These are phyloP conservation scores for Rhizomys pruinosus DNA, from an alignment of 2,113 vertebrate genomes.

Conservation along the genomic window DNA sequence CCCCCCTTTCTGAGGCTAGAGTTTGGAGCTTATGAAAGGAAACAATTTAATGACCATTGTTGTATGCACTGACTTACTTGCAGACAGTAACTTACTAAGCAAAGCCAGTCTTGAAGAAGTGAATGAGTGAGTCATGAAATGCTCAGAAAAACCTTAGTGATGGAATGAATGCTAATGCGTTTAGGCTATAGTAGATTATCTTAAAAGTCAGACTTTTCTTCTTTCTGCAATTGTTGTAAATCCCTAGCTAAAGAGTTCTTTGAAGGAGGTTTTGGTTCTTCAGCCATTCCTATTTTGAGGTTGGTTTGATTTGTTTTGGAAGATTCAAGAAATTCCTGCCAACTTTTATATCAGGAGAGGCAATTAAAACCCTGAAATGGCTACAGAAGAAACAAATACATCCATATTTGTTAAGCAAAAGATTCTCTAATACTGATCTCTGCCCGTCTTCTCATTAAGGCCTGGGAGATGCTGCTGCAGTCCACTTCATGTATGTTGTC, in stretches of 20 bases:
- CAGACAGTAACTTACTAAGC: slow-evolving; percentile 82
- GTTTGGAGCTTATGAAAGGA: slow-evolving; percentile 81
- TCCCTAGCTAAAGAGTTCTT: slow-evolving; percentile 88
- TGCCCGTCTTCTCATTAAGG: slow-evolving; percentile 79
- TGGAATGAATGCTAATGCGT: slow-evolving; percentile 93
- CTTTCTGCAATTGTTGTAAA: slow-evolving; percentile 87
- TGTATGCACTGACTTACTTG: slow-evolving; percentile 72
- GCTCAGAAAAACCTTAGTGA: slow-evolving; percentile 89
- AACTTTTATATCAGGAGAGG: slow-evolving; percentile 79
- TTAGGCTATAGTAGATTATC: slow-evolving; percentile 93
- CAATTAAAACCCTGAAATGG: slow-evolving; percentile 85
- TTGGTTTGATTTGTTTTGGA: slow-evolving; percentile 84
- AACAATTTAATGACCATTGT: slow-evolving; percentile 82
- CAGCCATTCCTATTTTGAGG: slow-evolving; percentile 82
- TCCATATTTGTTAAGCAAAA: slow-evolving; percentile 63
- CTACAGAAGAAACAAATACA: slow-evolving; percentile 68
- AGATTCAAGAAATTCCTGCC: slow-evolving; percentile 84
- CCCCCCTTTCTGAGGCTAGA: slow-evolving; percentile 30
- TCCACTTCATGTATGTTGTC: slow-evolving; percentile 50
- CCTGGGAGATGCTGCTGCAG: slow-evolving; percentile 46
- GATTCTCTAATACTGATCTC: slow-evolving; percentile 80
- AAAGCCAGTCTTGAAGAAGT: slow-evolving; percentile 85
- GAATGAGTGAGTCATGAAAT: slow-evolving; percentile 90
- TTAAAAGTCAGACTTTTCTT: slow-evolving; percentile 91
- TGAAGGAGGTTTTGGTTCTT: slow-evolving; percentile 87